Evolutionary conservation across 2,113 vertebrate species (phyloP).

Genomic region (Merops nubicus): DNA sequence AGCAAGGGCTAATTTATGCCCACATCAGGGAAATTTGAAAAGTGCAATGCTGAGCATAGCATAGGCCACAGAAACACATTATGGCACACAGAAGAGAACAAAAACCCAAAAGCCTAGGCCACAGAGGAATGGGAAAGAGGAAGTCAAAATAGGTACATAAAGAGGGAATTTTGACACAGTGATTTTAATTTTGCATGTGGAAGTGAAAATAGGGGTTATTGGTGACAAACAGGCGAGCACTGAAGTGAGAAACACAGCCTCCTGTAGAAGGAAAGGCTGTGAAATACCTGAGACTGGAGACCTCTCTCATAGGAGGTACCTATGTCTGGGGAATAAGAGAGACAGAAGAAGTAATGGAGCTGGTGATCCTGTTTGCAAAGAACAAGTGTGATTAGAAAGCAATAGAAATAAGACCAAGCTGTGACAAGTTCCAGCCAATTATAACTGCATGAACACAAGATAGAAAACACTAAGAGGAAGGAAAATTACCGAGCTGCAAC

Average conservation of each 20-base stretch:
- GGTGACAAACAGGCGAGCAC: background rate
- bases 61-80: background rate
- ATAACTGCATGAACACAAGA: background rate
- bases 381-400: background rate
- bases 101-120: constrained; percentile 4
- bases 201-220: constrained; percentile 63
- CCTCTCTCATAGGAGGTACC: background rate
- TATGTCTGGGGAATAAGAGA: background rate
- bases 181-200: constrained; percentile 52
- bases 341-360: background rate
- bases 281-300: background rate
- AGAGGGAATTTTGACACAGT: constrained; percentile 62
- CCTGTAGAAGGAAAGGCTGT: background rate
- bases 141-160: constrained; percentile 34
- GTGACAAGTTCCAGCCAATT: background rate
- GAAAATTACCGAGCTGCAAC: constrained; percentile 14
- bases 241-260: background rate
- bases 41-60: background rate
- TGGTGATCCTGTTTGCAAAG: background rate
- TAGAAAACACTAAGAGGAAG: constrained; percentile 39
- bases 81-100: background rate
- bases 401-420: background rate
- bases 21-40: background rate
- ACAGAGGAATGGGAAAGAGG: constrained; percentile 24
- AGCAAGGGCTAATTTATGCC: background rate